Base-by-base conservation (phyloP, 2,888 invertebrate species). In the Pandemis cinnamomeana region DNA sequence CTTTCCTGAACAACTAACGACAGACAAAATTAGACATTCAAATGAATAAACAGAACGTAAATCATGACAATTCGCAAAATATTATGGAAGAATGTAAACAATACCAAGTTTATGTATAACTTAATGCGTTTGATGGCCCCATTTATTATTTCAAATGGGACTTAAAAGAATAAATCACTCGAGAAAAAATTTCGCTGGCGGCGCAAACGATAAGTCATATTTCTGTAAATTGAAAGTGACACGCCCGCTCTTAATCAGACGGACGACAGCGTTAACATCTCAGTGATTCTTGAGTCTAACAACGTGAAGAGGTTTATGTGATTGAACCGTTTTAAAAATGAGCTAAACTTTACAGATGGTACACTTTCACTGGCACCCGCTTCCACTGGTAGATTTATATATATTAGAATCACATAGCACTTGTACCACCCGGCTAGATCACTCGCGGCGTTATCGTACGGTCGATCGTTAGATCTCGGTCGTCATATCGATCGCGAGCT, bases 401-500 rank as follows among this genome's bases (percentile, higher is more conserved):
- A 41, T 48, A 10, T 51, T 51, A 51, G 13, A 51, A 68, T 75
- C 72, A 70, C 76, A 67, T 10, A 70, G 64, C 74, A 77, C 76
- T 83, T 84, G 82, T 71, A 75, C 80, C 80, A 85, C 82, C 75
- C 78, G 51, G 80, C 69, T 69, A 78, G 71, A 82, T 78, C 86
- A 81, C 84, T 83, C 84, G 82, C 76, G 69, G 82, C 76, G 69
- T 70, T 71, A 70, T 42, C 61, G 46, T 55, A 41, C 27, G 42
- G 72, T 76, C 75, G 79, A 71, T 71, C 86, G 78, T 71, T 79
- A 84, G 83, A 88, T 89, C 90, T 89, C 88, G 89, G 87, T 90
- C 90, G 90, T 91, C 86, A 87, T 80, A 86, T 85, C 88, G 89
- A 86, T 84, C 87, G 86, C 83, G 46, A 46, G 84, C 86, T 86